Conservation (phyloP, 2,113 vertebrate genomes). For the Laticauda colubrina region DNA sequence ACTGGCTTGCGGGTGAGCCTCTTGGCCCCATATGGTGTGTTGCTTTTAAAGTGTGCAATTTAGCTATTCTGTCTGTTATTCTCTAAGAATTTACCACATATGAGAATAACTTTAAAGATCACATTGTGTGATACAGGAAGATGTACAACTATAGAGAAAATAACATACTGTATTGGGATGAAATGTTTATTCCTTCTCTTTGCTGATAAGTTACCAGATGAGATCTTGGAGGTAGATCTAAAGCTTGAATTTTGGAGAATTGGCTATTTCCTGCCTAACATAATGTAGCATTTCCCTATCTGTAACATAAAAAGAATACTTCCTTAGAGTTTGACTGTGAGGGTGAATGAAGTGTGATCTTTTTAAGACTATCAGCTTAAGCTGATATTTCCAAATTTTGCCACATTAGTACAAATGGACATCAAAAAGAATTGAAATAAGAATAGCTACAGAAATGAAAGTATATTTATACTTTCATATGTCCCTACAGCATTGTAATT, state of each 20-base stretch:
- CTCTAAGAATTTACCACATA: background rate
- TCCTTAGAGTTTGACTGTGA: background rate
- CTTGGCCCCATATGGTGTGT: conserved; percentile 38
- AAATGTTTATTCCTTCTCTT: background rate
- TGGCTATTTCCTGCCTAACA: background rate
- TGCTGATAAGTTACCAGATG: conserved; percentile 10
- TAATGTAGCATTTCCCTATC: background rate
- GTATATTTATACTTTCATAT: background rate
- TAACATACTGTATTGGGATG: background rate
- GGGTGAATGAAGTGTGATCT: background rate
- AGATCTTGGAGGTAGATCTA: background rate
- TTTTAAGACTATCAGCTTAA: too few relatives aligned
- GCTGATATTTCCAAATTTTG: background rate
- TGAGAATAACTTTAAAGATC: conserved; percentile 2
- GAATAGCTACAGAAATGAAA: background rate
- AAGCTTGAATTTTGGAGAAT: background rate
- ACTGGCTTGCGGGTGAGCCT: conserved; percentile 46
- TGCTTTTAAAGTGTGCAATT: conserved; percentile 33
- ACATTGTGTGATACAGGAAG: background rate
- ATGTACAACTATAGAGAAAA: background rate
- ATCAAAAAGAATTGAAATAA: background rate
- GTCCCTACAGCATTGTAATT: background rate
- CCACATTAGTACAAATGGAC: background rate
- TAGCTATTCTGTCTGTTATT: conserved; percentile 24
- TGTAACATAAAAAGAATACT: background rate